Base-by-base conservation (phyloP, 2,888 invertebrate genomes). In the Diarsia mendica region DNA sequence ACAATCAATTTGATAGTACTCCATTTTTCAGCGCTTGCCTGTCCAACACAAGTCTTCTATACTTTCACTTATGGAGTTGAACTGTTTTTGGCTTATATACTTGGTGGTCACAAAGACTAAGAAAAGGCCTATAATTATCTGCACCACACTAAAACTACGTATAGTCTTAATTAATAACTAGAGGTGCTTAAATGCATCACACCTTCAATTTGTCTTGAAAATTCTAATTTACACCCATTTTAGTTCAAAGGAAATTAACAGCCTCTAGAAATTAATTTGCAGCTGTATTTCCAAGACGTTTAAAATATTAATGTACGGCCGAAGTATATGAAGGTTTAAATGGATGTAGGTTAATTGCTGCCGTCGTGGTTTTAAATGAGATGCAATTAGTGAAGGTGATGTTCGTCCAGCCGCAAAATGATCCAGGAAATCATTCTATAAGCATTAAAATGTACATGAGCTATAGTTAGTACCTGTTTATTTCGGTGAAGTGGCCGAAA, bases 271-370 rank as follows among this genome's bases (percentile, higher is more conserved):
- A 87, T 77, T 87, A 80, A 86, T 87, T 84, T 66, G 60, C 78
- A 68, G 77, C 80, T 84, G 78, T 20, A 74, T 80, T 86, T 87
- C 83, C 80, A 84, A 84, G 88, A 82, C 80, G 63, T 82, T 75
- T 77, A 80, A 73, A 88, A 80, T 82, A 79, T 85, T 80, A 77
- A 83, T 69, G 67, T 77, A 75, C 51, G 68, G 71, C 60, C 70
- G 67, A 72, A 81, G 72, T 80, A 76, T 82, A 80, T 77, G 80
- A 75, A 83, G 49, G 85, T 86, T 87, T 81, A 84, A 90, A 89
- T 90, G 91, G 79, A 94, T 93, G 87, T 93, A 88, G 93, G 94
- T 94, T 94, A 94, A 94, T 93, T 93, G 94, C 91, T 81, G 88
- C 87, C 87, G 87, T 84, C 81, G 89, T 81, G 82, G 85, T 90